phyloP scores from a whole-genome alignment of 2,113 vertebrate species.

The Barbus barbus region DNA sequence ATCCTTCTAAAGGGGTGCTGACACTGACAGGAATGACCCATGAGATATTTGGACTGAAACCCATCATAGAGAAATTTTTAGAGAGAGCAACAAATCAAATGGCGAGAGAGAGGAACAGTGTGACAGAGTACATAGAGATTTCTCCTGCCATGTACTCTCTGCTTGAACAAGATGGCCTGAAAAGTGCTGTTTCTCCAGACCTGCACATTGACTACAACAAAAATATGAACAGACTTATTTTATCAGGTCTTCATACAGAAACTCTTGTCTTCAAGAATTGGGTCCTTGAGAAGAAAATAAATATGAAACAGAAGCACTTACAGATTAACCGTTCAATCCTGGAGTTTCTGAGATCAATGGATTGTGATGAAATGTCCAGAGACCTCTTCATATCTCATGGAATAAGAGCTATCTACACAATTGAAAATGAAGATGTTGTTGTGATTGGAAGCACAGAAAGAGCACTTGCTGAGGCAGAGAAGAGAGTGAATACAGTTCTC shows the following conservation, averaged over 20 bases:
- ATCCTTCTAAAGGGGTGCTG: conserved; percentile 52
- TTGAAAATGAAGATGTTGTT: conserved; percentile 62
- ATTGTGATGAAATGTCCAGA: conserved; percentile 70
- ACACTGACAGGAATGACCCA: conserved; percentile 74
- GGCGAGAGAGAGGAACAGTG: conserved; percentile 67
- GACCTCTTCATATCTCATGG: conserved; percentile 74
- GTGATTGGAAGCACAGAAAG: conserved; percentile 67
- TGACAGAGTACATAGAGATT: conserved; percentile 67
- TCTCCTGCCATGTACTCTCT: conserved; percentile 68
- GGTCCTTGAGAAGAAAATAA: conserved; percentile 68
- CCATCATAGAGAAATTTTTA: conserved; percentile 63
- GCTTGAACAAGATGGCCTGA: conserved; percentile 69
- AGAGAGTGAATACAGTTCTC: conserved; percentile 68
- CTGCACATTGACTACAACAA: conserved; percentile 71
- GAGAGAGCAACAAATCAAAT: conserved; percentile 61
- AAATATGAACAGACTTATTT: conserved; percentile 58
- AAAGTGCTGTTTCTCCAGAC: conserved; percentile 61
- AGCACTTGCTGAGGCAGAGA: conserved; percentile 75
- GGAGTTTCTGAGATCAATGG: conserved; percentile 70
- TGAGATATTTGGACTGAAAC: conserved; percentile 61
- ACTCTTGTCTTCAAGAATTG: conserved; percentile 73
- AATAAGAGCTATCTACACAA: conserved; percentile 73
- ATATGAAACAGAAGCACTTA: conserved; percentile 64
- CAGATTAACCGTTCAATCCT: conserved; percentile 63
- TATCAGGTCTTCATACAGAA: conserved; percentile 75